phyloP scores from a whole-genome alignment of 2,113 vertebrate species.

The Prolemur simus region DNA sequence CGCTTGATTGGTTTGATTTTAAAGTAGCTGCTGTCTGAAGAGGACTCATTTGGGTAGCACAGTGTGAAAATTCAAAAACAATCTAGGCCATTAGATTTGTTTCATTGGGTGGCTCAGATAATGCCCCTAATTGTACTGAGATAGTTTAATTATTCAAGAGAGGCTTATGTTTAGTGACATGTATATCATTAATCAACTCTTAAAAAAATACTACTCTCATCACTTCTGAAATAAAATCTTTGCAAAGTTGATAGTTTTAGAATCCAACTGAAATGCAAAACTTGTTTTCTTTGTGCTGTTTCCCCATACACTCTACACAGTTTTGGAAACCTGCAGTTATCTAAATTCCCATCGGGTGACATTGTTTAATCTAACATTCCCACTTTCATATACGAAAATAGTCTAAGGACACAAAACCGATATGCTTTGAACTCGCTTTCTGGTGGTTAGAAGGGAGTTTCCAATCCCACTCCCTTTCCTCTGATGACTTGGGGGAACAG shows the following conservation, averaged over 20 bases:
- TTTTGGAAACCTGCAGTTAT: slow-evolving; percentile 73
- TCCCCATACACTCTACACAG: slow-evolving; percentile 1
- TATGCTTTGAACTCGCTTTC: slow-evolving; percentile 39
- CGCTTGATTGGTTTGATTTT: not conserved
- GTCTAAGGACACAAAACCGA: slow-evolving; percentile 30
- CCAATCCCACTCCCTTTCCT: slow-evolving; percentile 34
- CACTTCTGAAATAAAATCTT: slow-evolving; percentile 8
- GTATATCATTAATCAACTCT: not conserved
- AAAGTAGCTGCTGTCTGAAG: not conserved
- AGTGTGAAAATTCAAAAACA: not conserved
- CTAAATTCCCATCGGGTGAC: slow-evolving; percentile 75
- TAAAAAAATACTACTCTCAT: not conserved
- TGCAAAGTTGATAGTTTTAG: slow-evolving; percentile 3
- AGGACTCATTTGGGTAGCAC: not conserved
- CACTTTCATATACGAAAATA: slow-evolving; percentile 57
- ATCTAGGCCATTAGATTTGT: not conserved
- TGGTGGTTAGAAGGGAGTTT: slow-evolving; percentile 49
- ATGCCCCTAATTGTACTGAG: not conserved
- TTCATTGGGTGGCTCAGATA: slow-evolving; percentile 1
- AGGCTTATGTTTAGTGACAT: slow-evolving; percentile 22
- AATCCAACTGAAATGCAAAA: not conserved
- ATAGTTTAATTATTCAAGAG: not conserved
- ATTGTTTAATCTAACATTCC: slow-evolving; percentile 71
- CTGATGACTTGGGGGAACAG: not conserved
- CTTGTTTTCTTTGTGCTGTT: slow-evolving; percentile 29